Conservation (phyloP, 2,888 invertebrate species). For the Netelia fuscicornis region DNA sequence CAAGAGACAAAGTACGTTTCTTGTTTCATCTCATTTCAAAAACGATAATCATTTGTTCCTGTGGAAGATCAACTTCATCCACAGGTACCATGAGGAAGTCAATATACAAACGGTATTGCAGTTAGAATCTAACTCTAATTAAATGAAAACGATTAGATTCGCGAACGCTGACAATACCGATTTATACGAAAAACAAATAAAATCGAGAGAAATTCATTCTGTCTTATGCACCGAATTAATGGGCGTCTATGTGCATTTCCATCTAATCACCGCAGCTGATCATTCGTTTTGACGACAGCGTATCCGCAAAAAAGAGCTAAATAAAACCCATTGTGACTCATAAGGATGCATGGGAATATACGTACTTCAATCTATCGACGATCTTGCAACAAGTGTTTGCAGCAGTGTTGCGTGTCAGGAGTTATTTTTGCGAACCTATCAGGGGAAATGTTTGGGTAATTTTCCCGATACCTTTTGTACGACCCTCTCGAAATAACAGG, state of each 20-base stretch:
- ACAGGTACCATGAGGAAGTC: conserved; percentile 20
- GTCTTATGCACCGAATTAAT: background rate
- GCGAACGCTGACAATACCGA: background rate
- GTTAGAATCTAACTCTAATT: conserved; percentile 8
- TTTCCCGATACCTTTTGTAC: conserved; percentile 94
- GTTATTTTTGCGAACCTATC: conserved; percentile 71
- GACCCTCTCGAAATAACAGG: conserved; percentile 93
- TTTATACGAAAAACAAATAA: conserved; percentile 21
- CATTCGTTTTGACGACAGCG: conserved; percentile 13
- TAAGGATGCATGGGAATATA: background rate
- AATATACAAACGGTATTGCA: conserved; percentile 19
- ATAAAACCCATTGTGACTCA: conserved; percentile 22
- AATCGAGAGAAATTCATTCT: conserved; percentile 8
- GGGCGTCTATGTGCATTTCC: background rate
- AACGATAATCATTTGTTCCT: conserved; percentile 4
- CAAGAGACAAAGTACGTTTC: conserved; percentile 33
- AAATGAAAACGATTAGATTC: background rate
- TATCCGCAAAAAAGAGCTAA: conserved; percentile 22
- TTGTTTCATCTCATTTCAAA: background rate
- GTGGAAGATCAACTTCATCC: conserved; percentile 20
- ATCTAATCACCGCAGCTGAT: background rate
- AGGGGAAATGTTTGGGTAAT: conserved; percentile 91
- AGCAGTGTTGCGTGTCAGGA: background rate
- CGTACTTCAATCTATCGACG: conserved; percentile 26
- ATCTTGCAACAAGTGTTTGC: conserved; percentile 14